Conservation (phyloP, 2,888 invertebrate genomes). For the Ectobius pallidus region DNA sequence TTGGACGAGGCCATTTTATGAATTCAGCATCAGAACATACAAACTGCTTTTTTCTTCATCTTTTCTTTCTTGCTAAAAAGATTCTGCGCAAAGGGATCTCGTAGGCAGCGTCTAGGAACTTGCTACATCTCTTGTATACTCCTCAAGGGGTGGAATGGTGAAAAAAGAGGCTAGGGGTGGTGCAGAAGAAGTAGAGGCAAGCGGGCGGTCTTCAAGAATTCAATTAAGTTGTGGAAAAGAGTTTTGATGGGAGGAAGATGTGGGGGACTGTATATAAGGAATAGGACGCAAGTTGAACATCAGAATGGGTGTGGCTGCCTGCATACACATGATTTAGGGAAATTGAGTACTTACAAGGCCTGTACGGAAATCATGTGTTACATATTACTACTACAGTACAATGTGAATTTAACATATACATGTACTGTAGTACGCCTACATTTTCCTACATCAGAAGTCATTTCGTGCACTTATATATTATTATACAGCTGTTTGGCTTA, state of each 20-base stretch:
- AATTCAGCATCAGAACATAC: conserved; percentile 41
- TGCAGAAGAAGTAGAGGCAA: conserved; percentile 15
- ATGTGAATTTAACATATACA: too few relatives aligned
- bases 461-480: too few relatives aligned
- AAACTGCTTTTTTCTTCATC: conserved; percentile 21
- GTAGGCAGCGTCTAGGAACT: neutral
- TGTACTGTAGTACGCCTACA: too few relatives aligned
- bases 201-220: conserved; percentile 44
- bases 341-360: too few relatives aligned
- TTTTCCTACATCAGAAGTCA: too few relatives aligned
- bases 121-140: conserved; percentile 26
- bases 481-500: too few relatives aligned
- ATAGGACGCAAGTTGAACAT: conserved; percentile 1
- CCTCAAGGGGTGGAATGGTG: conserved; percentile 9
- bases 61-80: conserved; percentile 37
- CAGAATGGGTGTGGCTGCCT: conserved; percentile 29
- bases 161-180: neutral
- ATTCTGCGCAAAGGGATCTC: conserved; percentile 38
- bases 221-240: conserved; percentile 45
- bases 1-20: conserved; percentile 46
- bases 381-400: too few relatives aligned
- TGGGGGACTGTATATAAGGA: conserved; percentile 18
- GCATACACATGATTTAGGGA: too few relatives aligned
- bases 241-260: conserved; percentile 41
- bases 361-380: too few relatives aligned